Base-by-base conservation (phyloP, 2,797 vertebrate species). In the Ataeniobius toweri region DNA sequence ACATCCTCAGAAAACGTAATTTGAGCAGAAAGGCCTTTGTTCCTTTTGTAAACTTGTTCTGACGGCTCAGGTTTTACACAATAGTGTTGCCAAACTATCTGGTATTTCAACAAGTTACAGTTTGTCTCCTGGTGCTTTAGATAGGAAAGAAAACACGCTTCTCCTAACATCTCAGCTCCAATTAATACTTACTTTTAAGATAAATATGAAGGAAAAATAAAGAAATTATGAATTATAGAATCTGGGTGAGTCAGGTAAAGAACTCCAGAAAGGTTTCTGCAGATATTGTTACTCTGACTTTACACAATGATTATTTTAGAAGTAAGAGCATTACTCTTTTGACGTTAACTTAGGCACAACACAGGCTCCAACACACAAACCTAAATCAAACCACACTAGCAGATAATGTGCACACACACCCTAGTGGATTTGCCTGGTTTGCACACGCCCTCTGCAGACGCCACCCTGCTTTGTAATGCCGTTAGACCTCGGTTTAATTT, bases 301-400 rank as follows among this genome's bases (percentile, higher is more conserved):
- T n/a, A 26, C 50, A 36, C 26, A 7, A 36, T 22, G 9, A 36
- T 24, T 16, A 55, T 39, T 36, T 51, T 14, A 36, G 10, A 61
- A 50, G 3, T 12, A 13, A 10, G 48, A 50, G 1, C 44, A 46
- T 46, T 46, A 36, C 36, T 36, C 3, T 36, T 36, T 36, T 20
- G n/a, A 20, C 39, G 9, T 55, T 12, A 56, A 8, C 22, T 39
- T 22, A 51, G 6, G 6, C 12, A 41, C 13, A 67, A 24, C 2
- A 24, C n/a, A 48, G 24, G 5, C 9, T 68, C 1, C 39, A 14
- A 65, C 41, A 73, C 28, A 73, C 58, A 6, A 8, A 14, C 46
- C n/a, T 74, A 20, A 85, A 71, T 61, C 51, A 74, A 73, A 80
- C 80, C 74, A 79, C 79, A 83, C 71, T 28, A 78, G 70, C n/a